These are phyloP conservation scores for Cariama cristata DNA, from an alignment of 2,113 vertebrate genomes.

Conservation along the genomic window DNA sequence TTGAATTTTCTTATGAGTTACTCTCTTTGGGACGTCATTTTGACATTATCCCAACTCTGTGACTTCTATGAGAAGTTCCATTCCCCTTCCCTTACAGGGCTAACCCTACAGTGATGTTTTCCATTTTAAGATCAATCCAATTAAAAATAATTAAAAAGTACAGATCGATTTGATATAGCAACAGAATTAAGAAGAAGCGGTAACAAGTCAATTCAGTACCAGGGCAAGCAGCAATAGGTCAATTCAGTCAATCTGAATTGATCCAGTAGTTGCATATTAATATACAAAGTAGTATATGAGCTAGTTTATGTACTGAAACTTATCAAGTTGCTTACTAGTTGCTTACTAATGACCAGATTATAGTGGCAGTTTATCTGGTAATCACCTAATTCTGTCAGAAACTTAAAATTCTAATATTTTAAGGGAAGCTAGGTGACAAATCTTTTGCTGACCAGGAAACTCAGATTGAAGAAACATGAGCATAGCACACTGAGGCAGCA, in stretches of 20 bases:
- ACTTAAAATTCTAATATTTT: neutral
- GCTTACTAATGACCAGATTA: neutral
- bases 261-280: neutral
- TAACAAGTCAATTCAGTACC: neutral
- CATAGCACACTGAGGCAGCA: neutral
- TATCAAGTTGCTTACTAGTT: neutral
- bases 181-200: neutral
- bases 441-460: neutral
- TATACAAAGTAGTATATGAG: neutral
- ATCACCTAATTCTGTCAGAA: neutral
- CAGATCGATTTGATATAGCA: neutral
- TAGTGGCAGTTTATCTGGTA: neutral
- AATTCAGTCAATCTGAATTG: neutral
- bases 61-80: neutral
- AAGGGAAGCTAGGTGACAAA: neutral
- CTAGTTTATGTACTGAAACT: neutral
- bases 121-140: neutral
- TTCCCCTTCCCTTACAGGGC: neutral
- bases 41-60: neutral
- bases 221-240: neutral
- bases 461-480: rapidly evolving
- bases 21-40: neutral
- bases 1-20: neutral
- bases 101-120: neutral
- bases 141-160: neutral